Evolutionary conservation across 2,888 invertebrate genomes (phyloP).

Genomic region (Cataglyphis albicans): DNA sequence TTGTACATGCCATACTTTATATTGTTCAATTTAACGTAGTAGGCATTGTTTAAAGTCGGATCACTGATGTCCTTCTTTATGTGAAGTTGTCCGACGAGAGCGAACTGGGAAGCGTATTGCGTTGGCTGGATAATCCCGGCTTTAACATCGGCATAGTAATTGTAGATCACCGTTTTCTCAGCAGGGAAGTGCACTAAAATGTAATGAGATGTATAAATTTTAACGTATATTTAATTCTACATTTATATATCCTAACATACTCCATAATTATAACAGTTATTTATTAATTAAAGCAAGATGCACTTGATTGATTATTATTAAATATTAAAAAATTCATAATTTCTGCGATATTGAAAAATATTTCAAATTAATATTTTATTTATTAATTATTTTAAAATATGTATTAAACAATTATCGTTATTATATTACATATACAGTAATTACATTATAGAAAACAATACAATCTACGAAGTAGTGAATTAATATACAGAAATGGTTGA

Average conservation of each 20-base stretch:
- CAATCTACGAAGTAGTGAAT: not conserved
- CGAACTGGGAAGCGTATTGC: conserved; percentile 81
- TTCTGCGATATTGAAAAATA: not conserved
- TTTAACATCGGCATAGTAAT: conserved; percentile 84
- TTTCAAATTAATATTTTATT: not conserved
- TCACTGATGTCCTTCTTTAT: conserved; percentile 77
- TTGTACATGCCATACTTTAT: conserved; percentile 82
- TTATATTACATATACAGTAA: not conserved
- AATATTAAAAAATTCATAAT: not conserved
- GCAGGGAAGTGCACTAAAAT: conserved; percentile 83
- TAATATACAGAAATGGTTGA: not conserved
- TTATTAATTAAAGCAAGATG: not conserved
- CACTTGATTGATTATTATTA: not conserved
- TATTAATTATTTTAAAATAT: not conserved
- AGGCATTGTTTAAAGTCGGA: conserved; percentile 75
- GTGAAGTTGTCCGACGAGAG: conserved; percentile 82
- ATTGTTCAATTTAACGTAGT: conserved; percentile 79
- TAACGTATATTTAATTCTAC: not conserved
- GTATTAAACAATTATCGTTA: not conserved
- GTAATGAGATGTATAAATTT: not conserved
- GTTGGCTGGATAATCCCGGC: conserved; percentile 82
- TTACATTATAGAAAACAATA: not conserved
- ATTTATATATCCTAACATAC: not conserved
- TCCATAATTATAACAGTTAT: not conserved
- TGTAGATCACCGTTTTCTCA: conserved; percentile 86